Base-by-base conservation (phyloP, 2,888 invertebrate genomes). In the Sinotaia quadrata region DNA sequence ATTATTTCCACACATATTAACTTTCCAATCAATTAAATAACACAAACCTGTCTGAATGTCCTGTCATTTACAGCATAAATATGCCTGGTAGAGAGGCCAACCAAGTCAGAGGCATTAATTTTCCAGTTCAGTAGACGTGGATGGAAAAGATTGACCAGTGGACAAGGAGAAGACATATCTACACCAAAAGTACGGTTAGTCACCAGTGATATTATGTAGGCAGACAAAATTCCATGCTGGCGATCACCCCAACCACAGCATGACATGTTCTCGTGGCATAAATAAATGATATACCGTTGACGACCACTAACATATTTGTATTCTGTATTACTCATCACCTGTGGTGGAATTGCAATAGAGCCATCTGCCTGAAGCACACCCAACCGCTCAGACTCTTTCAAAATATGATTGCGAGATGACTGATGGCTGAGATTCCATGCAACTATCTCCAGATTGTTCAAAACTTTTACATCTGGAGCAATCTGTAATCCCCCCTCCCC, bases 221-320 rank as follows among this genome's bases (percentile, higher is more conserved):
- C 71, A 7, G 77, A 77, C 34, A 77, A 24, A n/a, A 77, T 74
- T n/a, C 77, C 77, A 31, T 72, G 71, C 41, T 75, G 75, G 29
- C 77, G 41, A 44, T 77, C 77, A 2, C 77, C 77, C 75, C 75
- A 75, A 7, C 77, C 77, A 49, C 75, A 74, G 41, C 77, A 77
- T 5, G 75, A 68, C 41, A 74, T 54, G 34, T 72, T 75, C 18
- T 63, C 68, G 15, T 62, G 68, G 57, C 75, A 75, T 36, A 73
- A 52, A 59, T 75, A 75, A 8, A 75, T 70, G 47, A 75, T 75
- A 37, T 68, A 75, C 8, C 65, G 56, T 24, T 47, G 8, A 18
- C 47, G 47, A n/a, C n/a, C n/a, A 18, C 47, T 47, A 24, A 21
- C 24, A 47, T 21, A 12, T 8, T 47, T 18, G 0, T 15, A 44